These are phyloP conservation scores for Percopsis omiscomaycus DNA, from an alignment of 2,797 vertebrate species.

Conservation along the genomic window DNA sequence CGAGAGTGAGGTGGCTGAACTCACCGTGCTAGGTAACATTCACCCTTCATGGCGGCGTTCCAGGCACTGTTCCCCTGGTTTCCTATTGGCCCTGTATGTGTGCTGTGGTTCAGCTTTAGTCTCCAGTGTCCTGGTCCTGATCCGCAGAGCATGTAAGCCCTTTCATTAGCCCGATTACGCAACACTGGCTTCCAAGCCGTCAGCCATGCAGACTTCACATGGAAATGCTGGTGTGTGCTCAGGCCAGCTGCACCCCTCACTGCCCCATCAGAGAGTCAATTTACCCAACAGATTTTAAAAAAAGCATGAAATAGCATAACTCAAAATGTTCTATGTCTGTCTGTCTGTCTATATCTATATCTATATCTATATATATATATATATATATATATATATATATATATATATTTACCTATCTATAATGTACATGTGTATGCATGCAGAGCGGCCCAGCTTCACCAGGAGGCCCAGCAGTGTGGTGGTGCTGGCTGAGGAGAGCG, in stretches of 20 bases:
- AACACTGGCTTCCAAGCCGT: constrained; percentile 30
- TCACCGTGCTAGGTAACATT: constrained; percentile 89
- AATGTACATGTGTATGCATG: not conserved
- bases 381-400: too few relatives aligned
- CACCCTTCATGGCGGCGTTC: not conserved
- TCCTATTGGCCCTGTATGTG: too few relatives aligned
- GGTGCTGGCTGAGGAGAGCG: constrained; percentile 87
- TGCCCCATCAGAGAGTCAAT: constrained; percentile 8
- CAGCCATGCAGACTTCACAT: constrained; percentile 36
- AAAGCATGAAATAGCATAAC: too few relatives aligned
- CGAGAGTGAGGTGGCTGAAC: constrained; percentile 91
- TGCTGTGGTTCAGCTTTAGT: constrained; percentile 17
- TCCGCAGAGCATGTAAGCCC: constrained; percentile 35
- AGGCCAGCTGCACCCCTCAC: constrained; percentile 18
- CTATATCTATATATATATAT: constrained; percentile 5
- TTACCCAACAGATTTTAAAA: not conserved
- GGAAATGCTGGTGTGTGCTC: constrained; percentile 26
- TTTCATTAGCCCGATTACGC: constrained; percentile 57
- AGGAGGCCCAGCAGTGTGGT: constrained; percentile 90
- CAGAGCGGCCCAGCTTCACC: constrained; percentile 91
- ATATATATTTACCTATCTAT: too few relatives aligned
- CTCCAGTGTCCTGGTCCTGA: constrained; percentile 29
- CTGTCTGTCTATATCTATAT: constrained; percentile 19
- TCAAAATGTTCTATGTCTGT: constrained; percentile 2
- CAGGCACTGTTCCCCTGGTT: not conserved